Conservation (phyloP, 2,113 vertebrate genomes). For the Oceanodroma tethys region DNA sequence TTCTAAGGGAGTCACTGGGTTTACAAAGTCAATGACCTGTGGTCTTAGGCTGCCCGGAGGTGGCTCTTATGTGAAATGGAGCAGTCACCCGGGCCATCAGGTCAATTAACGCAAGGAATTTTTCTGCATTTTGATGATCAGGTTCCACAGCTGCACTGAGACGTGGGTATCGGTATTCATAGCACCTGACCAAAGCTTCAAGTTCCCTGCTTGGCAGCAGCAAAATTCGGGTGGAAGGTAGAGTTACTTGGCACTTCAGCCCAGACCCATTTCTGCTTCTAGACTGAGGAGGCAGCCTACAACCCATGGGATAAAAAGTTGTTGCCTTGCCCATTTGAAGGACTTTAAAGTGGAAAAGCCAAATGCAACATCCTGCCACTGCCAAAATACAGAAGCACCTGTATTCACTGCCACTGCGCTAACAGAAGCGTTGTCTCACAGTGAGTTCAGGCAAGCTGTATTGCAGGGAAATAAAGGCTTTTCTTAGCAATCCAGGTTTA, state of each 20-base stretch:
- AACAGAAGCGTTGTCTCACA: neutral
- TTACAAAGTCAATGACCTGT: neutral
- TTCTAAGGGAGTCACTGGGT: neutral
- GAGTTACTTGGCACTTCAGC: neutral
- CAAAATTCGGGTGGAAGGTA: neutral
- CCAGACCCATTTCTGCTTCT: neutral
- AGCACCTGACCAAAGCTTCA: neutral
- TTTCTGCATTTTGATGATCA: neutral
- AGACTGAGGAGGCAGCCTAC: neutral
- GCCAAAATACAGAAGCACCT: neutral
- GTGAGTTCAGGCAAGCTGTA: neutral
- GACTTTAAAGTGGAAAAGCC: neutral
- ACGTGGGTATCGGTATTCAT: rapidly evolving
- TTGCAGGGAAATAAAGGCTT: neutral
- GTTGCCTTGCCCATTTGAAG: neutral
- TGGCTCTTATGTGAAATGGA: neutral
- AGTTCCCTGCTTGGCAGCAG: neutral
- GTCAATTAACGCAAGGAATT: neutral
- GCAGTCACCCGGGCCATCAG: neutral
- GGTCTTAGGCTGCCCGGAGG: neutral
- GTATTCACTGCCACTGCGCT: neutral
- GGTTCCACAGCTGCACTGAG: neutral
- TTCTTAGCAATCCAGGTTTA: neutral
- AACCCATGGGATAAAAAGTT: neutral
- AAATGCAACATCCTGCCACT: neutral